Conservation (phyloP, 2,797 vertebrate genomes). For the Coregonus ussuriensis region DNA sequence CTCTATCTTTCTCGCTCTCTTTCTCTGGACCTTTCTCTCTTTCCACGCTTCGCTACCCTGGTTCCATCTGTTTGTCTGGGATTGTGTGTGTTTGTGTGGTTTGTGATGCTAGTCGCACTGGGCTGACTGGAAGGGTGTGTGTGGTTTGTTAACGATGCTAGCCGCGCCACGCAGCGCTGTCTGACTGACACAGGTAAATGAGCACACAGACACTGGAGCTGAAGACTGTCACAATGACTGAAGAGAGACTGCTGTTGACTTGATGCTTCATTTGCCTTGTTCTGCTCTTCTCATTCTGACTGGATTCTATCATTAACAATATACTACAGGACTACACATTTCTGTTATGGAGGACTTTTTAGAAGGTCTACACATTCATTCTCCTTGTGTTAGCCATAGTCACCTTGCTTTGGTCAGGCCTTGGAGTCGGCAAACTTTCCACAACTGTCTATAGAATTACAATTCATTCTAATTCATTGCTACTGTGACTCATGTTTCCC, state of each 20-base stretch:
- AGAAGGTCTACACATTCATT: not conserved
- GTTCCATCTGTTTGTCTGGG: constrained; percentile 19
- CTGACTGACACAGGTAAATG: constrained; percentile 3
- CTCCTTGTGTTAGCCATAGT: not conserved
- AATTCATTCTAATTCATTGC: not conserved
- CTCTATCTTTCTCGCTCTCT: too few relatives aligned
- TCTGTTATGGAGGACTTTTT: not conserved
- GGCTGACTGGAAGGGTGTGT: not conserved
- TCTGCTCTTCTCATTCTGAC: not conserved
- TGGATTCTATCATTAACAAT: not conserved
- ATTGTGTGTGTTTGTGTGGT: not conserved
- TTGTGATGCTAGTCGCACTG: too few relatives aligned
- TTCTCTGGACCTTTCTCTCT: not conserved
- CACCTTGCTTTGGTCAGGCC: not conserved
- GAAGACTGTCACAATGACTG: not conserved
- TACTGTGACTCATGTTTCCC: not conserved
- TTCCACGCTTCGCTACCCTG: not conserved
- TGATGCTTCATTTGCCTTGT: not conserved
- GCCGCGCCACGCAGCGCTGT: not conserved
- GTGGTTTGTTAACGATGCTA: constrained; percentile 10
- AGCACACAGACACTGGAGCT: not conserved
- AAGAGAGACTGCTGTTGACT: not conserved
- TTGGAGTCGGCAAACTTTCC: not conserved
- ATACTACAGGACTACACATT: too few relatives aligned
- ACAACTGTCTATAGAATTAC: not conserved